These are phyloP conservation scores for Drosophila mimica DNA, from an alignment of 2,888 invertebrate species.

Conservation along the genomic window DNA sequence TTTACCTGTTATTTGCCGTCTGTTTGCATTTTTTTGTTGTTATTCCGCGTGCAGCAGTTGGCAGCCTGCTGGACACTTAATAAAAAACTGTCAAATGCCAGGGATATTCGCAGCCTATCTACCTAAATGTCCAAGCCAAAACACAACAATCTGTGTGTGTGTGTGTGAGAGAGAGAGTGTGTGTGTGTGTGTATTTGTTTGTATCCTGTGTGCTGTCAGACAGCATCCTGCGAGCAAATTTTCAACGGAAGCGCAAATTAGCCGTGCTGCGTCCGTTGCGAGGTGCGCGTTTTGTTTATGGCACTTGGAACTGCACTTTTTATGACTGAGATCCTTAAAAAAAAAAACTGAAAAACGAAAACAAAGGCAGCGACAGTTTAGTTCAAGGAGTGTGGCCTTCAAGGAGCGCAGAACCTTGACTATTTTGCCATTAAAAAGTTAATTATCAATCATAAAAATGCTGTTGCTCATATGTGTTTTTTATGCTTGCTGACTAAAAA, in stretches of 20 bases:
- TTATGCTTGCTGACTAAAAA: constrained; percentile 6
- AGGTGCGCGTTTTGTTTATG: constrained; percentile 64
- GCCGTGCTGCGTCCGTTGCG: constrained; percentile 59
- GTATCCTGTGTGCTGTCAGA: constrained; percentile 49
- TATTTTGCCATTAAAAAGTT: constrained; percentile 58
- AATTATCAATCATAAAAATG: constrained; percentile 64
- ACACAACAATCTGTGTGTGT: constrained; percentile 2
- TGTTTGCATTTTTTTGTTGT: constrained; percentile 5
- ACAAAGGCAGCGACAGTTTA: constrained; percentile 14
- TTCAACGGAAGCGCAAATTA: constrained; percentile 78
- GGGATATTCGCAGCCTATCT: constrained; percentile 45
- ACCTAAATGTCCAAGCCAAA: constrained; percentile 61
- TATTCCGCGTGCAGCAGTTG: constrained; percentile 40
- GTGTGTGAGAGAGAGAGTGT: constrained; percentile 14
- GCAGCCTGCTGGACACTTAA: constrained; percentile 50
- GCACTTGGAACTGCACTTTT: constrained; percentile 59
- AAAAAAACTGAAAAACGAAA: constrained; percentile 32
- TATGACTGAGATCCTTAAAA: constrained; percentile 51
- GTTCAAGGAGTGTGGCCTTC: constrained; percentile 34
- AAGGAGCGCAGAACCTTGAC: constrained; percentile 57
- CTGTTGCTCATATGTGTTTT: constrained; percentile 45
- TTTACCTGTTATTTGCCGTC: constrained; percentile 59
- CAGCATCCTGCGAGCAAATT: constrained; percentile 69
- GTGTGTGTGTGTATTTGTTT: constrained; percentile 37
- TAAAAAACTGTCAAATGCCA: constrained; percentile 77